These are phyloP conservation scores for Caenorhabditis drosophilae DNA, from an alignment of 2,888 invertebrate genomes.

Conservation along the genomic window DNA sequence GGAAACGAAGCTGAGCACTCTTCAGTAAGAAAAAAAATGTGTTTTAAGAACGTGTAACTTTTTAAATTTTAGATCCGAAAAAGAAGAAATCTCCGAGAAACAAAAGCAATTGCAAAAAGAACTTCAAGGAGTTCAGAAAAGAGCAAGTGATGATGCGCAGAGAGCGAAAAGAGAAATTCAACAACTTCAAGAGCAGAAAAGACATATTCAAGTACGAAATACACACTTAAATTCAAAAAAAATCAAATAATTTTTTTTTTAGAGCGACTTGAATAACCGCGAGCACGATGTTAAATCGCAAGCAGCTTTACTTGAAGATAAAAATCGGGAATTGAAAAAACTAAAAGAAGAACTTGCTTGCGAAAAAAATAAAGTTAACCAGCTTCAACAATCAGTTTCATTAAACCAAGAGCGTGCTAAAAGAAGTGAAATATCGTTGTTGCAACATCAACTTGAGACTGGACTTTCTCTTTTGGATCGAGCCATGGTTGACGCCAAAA, in stretches of 20 bases:
- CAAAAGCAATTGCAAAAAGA: slow-evolving; percentile 44
- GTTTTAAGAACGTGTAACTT: neutral
- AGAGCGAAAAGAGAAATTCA: slow-evolving; percentile 15
- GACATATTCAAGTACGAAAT: slow-evolving; percentile 13
- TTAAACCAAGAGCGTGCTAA: slow-evolving; percentile 56
- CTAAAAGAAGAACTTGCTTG: slow-evolving; percentile 41
- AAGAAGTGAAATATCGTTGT: slow-evolving; percentile 53
- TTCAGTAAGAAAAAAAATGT: slow-evolving; percentile 4
- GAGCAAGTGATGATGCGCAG: slow-evolving; percentile 36
- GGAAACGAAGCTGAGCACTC: slow-evolving; percentile 44
- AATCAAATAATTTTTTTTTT: neutral
- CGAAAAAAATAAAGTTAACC: slow-evolving; percentile 38
- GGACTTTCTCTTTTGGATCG: slow-evolving; percentile 56
- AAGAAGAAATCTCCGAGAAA: slow-evolving; percentile 44
- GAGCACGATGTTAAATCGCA: slow-evolving; percentile 34
- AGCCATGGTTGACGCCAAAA: slow-evolving; percentile 54
- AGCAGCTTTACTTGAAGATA: slow-evolving; percentile 56
- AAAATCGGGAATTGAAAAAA: slow-evolving; percentile 35
- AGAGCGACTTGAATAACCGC: slow-evolving; percentile 1
- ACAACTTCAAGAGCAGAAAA: slow-evolving; percentile 8
- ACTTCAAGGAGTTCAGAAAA: slow-evolving; percentile 40
- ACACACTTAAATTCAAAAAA: neutral
- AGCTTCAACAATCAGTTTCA: slow-evolving; percentile 11
- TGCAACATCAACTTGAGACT: slow-evolving; percentile 59
- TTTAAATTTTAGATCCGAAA: slow-evolving; percentile 32